Conservation (phyloP, 2,888 invertebrate species). For the Hartigia nigra region DNA sequence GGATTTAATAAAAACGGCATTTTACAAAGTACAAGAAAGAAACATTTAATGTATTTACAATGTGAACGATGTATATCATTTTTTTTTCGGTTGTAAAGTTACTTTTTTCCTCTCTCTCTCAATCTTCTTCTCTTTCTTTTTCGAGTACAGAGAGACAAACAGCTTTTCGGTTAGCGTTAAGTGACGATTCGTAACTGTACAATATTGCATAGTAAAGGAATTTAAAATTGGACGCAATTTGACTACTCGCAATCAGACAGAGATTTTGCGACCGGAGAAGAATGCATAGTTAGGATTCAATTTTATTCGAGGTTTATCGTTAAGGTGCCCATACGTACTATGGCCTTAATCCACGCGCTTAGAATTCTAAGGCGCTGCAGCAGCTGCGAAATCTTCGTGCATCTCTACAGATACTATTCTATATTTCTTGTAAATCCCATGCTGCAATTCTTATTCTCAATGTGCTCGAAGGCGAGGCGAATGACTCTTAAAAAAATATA, state of each 20-base stretch:
- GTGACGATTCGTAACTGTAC: background rate
- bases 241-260: background rate
- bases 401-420: background rate
- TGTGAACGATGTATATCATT: conserved; percentile 36
- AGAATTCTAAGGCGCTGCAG: background rate
- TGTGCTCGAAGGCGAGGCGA: background rate
- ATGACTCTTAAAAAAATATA: background rate
- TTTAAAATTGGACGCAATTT: background rate
- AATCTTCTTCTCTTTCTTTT: conserved; percentile 6
- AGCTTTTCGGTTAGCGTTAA: background rate
- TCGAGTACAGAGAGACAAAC: background rate
- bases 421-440: background rate
- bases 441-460: background rate
- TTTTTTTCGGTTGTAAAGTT: conserved; percentile 20
- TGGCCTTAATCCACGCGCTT: background rate
- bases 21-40: conserved; percentile 51
- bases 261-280: background rate
- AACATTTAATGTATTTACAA: conserved; percentile 42
- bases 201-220: background rate
- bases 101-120: conserved; percentile 16
- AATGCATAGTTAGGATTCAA: background rate
- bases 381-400: background rate
- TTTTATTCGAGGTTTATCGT: background rate
- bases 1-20: background rate
- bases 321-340: background rate